Conservation (phyloP, 2,888 invertebrate species). For the Tupiocoris notatus region DNA sequence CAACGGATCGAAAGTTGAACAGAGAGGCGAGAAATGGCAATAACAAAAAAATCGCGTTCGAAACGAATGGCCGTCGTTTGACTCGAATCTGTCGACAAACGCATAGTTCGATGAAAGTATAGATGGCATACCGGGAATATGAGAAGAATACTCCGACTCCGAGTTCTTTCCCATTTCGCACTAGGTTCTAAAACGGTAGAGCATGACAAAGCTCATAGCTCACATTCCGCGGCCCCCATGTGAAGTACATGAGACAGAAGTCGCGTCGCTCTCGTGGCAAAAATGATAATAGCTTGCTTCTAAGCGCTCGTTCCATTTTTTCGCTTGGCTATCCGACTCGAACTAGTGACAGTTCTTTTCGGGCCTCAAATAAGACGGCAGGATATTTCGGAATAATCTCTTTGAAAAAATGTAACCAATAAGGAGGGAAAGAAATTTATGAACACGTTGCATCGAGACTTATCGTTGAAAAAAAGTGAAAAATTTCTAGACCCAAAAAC, state of each 20-base stretch:
- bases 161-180: not conserved
- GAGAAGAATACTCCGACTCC: not conserved
- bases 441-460: too few species aligned
- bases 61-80: not conserved
- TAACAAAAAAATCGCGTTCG: not conserved
- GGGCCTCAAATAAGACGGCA: too few species aligned
- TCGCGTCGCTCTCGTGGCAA: not conserved
- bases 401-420: too few species aligned
- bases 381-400: too few species aligned
- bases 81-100: not conserved
- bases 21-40: not conserved
- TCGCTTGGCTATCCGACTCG: too few species aligned
- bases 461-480: too few species aligned
- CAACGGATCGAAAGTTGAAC: not conserved
- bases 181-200: too few species aligned
- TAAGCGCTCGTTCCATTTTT: too few species aligned
- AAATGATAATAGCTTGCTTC: not conserved
- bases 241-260: not conserved
- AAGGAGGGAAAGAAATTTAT: too few species aligned
- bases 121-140: not conserved
- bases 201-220: not conserved
- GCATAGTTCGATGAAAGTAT: not conserved
- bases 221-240: too few species aligned
- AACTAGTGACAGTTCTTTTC: too few species aligned
- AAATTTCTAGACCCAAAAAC: too few species aligned